A percentile compares a stretch with the other conserved stretches of the same genome.
phyloP scores from a whole-genome alignment of 2,797 vertebrate species.

The Aulostomus chinensis region DNA sequence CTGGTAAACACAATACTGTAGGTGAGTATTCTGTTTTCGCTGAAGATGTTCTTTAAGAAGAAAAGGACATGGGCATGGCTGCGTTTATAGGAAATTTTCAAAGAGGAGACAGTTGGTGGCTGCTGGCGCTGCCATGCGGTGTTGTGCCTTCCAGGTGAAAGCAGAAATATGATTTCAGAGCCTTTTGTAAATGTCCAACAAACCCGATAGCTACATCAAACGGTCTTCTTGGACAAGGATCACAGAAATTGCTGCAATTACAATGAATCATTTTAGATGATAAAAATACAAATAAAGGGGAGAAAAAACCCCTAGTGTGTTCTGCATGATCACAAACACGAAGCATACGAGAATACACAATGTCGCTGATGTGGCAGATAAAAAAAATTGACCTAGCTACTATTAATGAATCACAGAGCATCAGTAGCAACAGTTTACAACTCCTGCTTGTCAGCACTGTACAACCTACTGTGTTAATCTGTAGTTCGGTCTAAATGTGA shows the following conservation, averaged over 20 bases:
- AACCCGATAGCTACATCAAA: conserved; percentile 49
- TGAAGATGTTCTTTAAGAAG: conserved; percentile 24
- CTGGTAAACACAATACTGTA: conserved; percentile 28
- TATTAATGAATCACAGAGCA: conserved; percentile 4
- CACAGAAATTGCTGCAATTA: conserved; percentile 42
- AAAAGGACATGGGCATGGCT: conserved; percentile 14
- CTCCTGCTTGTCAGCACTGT: no score
- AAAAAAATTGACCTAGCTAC: not conserved
- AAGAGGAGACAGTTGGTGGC: conserved; percentile 64
- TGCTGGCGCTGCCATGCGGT: conserved; percentile 32
- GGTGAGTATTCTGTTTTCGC: conserved; percentile 25
- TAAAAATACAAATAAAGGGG: conserved; percentile 49
- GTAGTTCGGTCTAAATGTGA: no score
- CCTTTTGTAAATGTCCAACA: conserved; percentile 40
- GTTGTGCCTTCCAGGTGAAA: conserved; percentile 45
- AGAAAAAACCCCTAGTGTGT: conserved; percentile 20
- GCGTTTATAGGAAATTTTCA: conserved; percentile 60
- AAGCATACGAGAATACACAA: no score
- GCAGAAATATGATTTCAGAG: conserved; percentile 34
- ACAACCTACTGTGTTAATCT: no score
- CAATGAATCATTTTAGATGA: conserved; percentile 49
- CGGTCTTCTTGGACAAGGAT: conserved; percentile 54
- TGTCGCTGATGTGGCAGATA: conserved; percentile 9
- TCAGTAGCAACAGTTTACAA: no score
- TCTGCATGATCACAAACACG: conserved; percentile 18